These are phyloP conservation scores for Pammene fasciana DNA, from an alignment of 2,888 invertebrate genomes.

Conservation along the genomic window DNA sequence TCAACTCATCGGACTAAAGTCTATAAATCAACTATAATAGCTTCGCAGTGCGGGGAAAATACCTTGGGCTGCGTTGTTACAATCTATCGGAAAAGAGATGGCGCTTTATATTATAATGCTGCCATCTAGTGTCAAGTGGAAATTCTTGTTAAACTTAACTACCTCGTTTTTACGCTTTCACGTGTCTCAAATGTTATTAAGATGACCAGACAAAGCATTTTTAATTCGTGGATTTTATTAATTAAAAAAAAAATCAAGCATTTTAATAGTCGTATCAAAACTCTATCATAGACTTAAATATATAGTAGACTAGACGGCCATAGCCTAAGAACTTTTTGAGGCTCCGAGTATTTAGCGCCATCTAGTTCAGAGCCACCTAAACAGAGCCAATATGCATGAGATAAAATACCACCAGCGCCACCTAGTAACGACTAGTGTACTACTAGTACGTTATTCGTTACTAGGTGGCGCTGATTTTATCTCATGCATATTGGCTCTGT, in stretches of 20 bases:
- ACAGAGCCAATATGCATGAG: no score
- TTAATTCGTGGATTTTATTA: conserved; percentile 6
- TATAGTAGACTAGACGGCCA: no score
- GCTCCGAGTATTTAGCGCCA: no score
- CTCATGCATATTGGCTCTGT: no score
- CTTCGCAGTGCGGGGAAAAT: conserved; percentile 23
- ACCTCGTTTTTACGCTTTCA: not conserved
- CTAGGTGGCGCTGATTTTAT: no score
- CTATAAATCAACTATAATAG: conserved; percentile 40
- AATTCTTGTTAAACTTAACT: not conserved
- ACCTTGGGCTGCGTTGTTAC: conserved; percentile 7
- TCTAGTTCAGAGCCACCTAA: no score
- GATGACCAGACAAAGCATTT: no score
- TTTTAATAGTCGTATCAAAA: conserved; percentile 33
- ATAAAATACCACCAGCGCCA: no score
- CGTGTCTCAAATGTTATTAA: not conserved
- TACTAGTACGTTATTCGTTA: no score
- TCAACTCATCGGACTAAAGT: conserved; percentile 39
- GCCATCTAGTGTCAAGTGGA: conserved; percentile 26
- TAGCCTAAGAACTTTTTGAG: no score
- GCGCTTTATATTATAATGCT: conserved; percentile 14
- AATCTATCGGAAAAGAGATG: conserved; percentile 21
- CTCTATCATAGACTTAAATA: no score
- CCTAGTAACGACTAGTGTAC: no score
- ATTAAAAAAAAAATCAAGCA: conserved; percentile 20